Evolutionary conservation across 1,140 invertebrate species (phyloP).

Genomic region (Lysiphlebus fabarum): DNA sequence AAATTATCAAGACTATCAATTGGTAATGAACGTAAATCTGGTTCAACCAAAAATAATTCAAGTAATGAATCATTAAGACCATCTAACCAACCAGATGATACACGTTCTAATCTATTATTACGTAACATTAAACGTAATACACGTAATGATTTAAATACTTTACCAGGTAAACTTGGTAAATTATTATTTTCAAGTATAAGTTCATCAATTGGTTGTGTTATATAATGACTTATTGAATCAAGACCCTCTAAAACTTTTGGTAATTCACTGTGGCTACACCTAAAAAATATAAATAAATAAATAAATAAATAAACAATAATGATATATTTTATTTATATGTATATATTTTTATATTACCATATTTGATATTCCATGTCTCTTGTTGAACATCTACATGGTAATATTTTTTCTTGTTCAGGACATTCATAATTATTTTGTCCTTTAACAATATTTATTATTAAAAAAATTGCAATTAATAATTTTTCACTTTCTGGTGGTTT

Average conservation of each 20-base stretch:
- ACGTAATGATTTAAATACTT: constrained; percentile 70
- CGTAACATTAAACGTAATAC: constrained; percentile 77
- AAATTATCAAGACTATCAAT: constrained; percentile 73
- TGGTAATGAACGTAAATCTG: constrained; percentile 72
- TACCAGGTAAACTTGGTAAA: constrained; percentile 74
- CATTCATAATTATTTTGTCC: constrained; percentile 55
- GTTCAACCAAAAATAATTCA: constrained; percentile 81
- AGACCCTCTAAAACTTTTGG: constrained; percentile 70
- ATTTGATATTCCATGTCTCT: constrained; percentile 66
- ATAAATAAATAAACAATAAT: no score
- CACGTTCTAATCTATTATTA: constrained; percentile 76
- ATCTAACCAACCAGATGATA: constrained; percentile 76
- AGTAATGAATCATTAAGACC: constrained; percentile 72
- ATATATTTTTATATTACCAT: constrained; percentile 52
- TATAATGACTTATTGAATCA: constrained; percentile 65
- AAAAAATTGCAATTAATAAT: constrained; percentile 33
- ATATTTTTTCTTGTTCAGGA: constrained; percentile 62
- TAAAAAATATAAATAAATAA: constrained; percentile 37
- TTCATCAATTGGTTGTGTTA: constrained; percentile 74
- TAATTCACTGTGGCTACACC: constrained; percentile 84
- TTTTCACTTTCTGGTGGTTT: constrained; percentile 44
- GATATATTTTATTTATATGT: background rate
- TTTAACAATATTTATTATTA: constrained; percentile 27
- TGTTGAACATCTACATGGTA: constrained; percentile 66
- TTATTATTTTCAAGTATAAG: constrained; percentile 83